These are phyloP conservation scores for Byasa hedistus DNA, from an alignment of 2,888 invertebrate genomes.

Conservation along the genomic window DNA sequence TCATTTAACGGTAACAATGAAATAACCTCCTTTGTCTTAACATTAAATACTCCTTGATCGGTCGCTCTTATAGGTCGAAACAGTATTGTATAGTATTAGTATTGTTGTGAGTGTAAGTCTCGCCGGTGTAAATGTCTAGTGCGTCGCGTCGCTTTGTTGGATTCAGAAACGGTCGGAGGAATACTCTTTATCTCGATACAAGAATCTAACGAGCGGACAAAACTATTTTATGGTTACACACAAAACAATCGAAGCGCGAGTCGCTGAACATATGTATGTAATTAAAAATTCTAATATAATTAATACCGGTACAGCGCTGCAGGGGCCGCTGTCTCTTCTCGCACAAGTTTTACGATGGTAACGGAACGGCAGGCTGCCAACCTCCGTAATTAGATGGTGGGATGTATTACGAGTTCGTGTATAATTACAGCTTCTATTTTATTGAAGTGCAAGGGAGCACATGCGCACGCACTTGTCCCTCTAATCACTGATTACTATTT, in stretches of 20 bases:
- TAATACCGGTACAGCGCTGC: not conserved
- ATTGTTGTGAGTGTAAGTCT: no score
- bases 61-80: no score
- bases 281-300: constrained; percentile 21
- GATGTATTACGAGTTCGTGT: constrained; percentile 20
- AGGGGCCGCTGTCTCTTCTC: constrained; percentile 1
- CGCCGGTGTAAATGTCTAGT: no score
- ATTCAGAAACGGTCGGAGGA: no score
- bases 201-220: not conserved
- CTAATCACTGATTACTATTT: no score
- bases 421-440: constrained; percentile 19
- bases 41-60: no score
- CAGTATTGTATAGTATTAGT: no score
- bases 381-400: constrained; percentile 23
- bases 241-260: not conserved
- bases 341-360: constrained; percentile 19
- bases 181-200: constrained; percentile 1
- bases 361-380: constrained; percentile 18
- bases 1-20: no score
- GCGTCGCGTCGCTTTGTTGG: no score
- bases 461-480: no score
- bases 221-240: not conserved
- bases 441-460: no score
- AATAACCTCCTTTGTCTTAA: no score
- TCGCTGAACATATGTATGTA: not conserved